These are phyloP conservation scores for Chaunax sp. DNA, from an alignment of 2,797 vertebrate species.

Conservation along the genomic window DNA sequence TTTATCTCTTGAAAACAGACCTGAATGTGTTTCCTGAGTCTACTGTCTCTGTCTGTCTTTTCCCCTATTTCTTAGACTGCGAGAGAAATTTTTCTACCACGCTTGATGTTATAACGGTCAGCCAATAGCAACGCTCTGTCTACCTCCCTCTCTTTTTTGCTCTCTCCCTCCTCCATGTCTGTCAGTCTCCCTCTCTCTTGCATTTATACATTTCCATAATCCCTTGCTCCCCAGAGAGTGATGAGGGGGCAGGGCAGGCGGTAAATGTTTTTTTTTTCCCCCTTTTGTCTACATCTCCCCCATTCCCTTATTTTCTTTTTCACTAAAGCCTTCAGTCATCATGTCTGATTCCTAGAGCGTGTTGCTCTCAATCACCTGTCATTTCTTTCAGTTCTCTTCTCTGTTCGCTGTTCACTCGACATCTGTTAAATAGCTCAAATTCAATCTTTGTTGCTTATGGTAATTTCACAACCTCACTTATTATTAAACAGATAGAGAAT, in stretches of 20 bases:
- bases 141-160: conserved; percentile 63
- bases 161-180: conserved; percentile 47
- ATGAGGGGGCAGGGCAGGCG: conserved; percentile 77
- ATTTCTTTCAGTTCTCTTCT: conserved; percentile 22
- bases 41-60: conserved; percentile 54
- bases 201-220: conserved; percentile 78
- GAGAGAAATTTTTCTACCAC: conserved; percentile 73
- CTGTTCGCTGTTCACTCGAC: conserved; percentile 9
- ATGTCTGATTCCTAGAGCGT: conserved; percentile 31
- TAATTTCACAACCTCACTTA: background rate
- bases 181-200: conserved; percentile 53
- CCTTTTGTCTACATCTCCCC: conserved; percentile 54
- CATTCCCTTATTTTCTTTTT: conserved; percentile 22
- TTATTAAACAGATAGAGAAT: background rate
- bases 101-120: conserved; percentile 67
- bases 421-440: conserved; percentile 17
- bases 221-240: conserved; percentile 73
- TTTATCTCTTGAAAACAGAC: conserved; percentile 46
- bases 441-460: background rate
- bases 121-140: conserved; percentile 75
- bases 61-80: conserved; percentile 66
- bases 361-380: conserved; percentile 52
- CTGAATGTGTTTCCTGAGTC: conserved; percentile 64
- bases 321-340: conserved; percentile 44
- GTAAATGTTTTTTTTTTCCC: conserved; percentile 65